phyloP scores from a whole-genome alignment of 2,797 vertebrate genomes.

The Bucorvus abyssinicus region DNA sequence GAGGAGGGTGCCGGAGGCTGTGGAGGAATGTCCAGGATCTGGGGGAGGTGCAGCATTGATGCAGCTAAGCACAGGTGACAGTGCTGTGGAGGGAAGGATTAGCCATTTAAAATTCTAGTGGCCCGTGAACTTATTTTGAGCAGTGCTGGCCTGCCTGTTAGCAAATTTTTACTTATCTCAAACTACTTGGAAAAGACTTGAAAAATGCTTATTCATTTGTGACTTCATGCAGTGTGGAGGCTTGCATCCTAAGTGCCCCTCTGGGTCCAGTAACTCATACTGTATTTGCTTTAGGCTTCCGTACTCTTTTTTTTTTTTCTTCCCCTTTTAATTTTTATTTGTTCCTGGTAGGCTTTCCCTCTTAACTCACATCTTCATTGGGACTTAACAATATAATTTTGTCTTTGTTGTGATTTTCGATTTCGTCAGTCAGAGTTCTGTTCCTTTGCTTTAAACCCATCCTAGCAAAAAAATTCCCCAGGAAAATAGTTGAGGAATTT shows the following conservation, averaged over 20 bases:
- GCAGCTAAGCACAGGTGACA: background rate
- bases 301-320: background rate
- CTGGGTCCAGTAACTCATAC: background rate
- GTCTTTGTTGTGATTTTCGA: background rate
- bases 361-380: background rate
- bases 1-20: background rate
- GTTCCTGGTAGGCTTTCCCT: background rate
- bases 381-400: background rate
- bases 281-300: background rate
- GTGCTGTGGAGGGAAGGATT: background rate
- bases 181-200: background rate
- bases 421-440: background rate
- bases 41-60: background rate
- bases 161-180: background rate
- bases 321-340: background rate
- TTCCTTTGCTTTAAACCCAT: background rate
- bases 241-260: background rate
- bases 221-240: background rate
- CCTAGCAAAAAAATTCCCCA: background rate
- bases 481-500: background rate
- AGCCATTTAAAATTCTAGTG: background rate
- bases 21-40: background rate
- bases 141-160: background rate
- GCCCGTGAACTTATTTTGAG: background rate
- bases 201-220: constrained; percentile 15